Evolutionary conservation across 2,113 vertebrate genomes (phyloP).

Genomic region (Cottus gobio): DNA sequence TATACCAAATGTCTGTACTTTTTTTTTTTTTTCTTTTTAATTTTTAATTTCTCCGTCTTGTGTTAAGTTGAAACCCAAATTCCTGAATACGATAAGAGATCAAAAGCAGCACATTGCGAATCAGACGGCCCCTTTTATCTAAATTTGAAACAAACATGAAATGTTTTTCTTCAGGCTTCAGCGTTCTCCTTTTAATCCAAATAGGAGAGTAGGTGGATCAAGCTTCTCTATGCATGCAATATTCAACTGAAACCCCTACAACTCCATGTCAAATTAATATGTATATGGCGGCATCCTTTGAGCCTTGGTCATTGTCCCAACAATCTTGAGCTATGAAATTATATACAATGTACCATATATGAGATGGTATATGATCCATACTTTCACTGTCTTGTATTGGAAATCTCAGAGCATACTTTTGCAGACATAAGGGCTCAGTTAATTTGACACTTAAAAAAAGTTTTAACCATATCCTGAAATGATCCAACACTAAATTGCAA

Average conservation of each 20-base stretch:
- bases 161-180: constrained; percentile 14
- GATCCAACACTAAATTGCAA: constrained; percentile 42
- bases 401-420: constrained; percentile 33
- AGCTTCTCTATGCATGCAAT: constrained; percentile 26
- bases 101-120: constrained; percentile 3
- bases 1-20: constrained; percentile 46
- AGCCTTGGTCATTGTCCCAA: constrained; percentile 6
- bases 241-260: constrained; percentile 24
- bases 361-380: constrained; percentile 4
- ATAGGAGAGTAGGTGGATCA: constrained; percentile 3
- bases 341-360: constrained; percentile 1
- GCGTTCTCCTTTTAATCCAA: constrained; percentile 31
- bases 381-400: constrained; percentile 3
- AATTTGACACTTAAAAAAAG: background rate
- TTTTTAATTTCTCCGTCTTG: background rate
- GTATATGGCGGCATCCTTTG: background rate
- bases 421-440: constrained; percentile 45
- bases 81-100: constrained; percentile 22
- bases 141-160: constrained; percentile 10
- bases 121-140: background rate
- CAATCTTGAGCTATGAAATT: constrained; percentile 5
- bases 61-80: constrained; percentile 15
- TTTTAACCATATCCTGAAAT: constrained; percentile 34
- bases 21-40: constrained; percentile 2
- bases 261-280: background rate